Evolutionary conservation across 1,140 invertebrate genomes (phyloP).

Genomic region (Dendroctonus valens): DNA sequence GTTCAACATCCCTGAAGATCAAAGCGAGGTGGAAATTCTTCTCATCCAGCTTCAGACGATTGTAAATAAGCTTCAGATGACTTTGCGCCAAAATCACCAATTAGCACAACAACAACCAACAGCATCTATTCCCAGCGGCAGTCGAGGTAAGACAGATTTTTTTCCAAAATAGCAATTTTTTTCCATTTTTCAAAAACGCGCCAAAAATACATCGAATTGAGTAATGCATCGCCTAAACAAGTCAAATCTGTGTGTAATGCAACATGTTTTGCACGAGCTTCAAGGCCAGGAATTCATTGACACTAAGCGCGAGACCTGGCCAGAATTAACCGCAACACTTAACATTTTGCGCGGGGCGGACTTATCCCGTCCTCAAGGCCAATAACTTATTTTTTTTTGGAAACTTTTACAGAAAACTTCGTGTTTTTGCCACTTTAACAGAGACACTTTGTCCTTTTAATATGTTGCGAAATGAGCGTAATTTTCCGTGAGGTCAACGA

Average conservation of each 20-base stretch:
- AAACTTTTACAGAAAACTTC: background rate
- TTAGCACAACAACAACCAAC: conserved; percentile 11
- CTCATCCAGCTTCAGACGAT: conserved; percentile 35
- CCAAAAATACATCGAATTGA: conserved; percentile 3
- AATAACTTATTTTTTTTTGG: conserved; percentile 7
- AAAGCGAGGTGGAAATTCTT: conserved; percentile 40
- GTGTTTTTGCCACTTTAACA: no score
- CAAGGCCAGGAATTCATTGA: conserved; percentile 30
- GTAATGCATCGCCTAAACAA: conserved; percentile 6
- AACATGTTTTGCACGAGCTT: conserved; percentile 22
- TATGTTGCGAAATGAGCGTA: no score
- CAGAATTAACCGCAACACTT: conserved; percentile 18
- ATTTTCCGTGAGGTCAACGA: no score
- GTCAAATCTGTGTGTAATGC: background rate
- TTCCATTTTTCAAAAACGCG: background rate
- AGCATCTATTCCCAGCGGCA: conserved; percentile 2
- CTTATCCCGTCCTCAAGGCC: conserved; percentile 17
- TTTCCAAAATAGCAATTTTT: background rate
- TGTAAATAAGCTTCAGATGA: conserved; percentile 31
- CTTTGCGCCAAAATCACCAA: conserved; percentile 17
- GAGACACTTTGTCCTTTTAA: no score
- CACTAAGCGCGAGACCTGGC: conserved; percentile 14
- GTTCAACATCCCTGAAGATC: conserved; percentile 49
- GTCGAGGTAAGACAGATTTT: conserved; percentile 10
- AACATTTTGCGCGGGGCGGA: conserved; percentile 3